Base-by-base conservation (phyloP, 2,797 vertebrate genomes). In the Uromys caudimaculatus region DNA sequence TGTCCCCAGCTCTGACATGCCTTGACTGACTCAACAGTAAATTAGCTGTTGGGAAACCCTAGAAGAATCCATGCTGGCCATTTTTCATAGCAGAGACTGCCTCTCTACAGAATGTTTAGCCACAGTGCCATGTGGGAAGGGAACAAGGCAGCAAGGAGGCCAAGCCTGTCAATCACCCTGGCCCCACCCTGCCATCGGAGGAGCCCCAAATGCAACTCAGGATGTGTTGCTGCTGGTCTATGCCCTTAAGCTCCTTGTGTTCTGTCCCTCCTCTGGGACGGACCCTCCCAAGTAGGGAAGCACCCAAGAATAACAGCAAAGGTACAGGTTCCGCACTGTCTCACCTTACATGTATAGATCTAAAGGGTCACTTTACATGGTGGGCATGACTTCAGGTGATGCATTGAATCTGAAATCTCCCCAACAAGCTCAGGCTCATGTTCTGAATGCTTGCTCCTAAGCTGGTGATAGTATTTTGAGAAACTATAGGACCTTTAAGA, bases 301-400 rank as follows among this genome's bases (percentile, higher is more conserved):
- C 12, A 71, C 6, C 56, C 32, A 78, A 1, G 23, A n/a, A 29
- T 12, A 67, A 5, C 12, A 19, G 16, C 1, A 17, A 10, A 75
- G 44, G 44, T n/a, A 24, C 16, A 21, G 69, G 32, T 6, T 38
- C 50, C 58, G 62, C 24, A 35, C 1, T 3, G 17, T 38, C 29
- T 44, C n/a, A 5, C 1, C 35, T n/a, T 10, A 47, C 29, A 23
- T 47, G 12, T 16, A 2, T 56, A 81, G 21, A 47, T 83, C 47
- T 67, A 1, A 69, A 7, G 3, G 3, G 35, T n/a, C 17, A 7
- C 35, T n/a, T n/a, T 38, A 69, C 32, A 5, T 1, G 4, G 0
- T 1, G 10, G 84, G n/a, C 8, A 13, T 16, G 5, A 3, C 29
- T 35, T n/a, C 11, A 50, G n/a, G n/a, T 54, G 38, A 47, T 23